Evolutionary conservation across 2,113 vertebrate species (phyloP).

Genomic region (Psettodes erumei): DNA sequence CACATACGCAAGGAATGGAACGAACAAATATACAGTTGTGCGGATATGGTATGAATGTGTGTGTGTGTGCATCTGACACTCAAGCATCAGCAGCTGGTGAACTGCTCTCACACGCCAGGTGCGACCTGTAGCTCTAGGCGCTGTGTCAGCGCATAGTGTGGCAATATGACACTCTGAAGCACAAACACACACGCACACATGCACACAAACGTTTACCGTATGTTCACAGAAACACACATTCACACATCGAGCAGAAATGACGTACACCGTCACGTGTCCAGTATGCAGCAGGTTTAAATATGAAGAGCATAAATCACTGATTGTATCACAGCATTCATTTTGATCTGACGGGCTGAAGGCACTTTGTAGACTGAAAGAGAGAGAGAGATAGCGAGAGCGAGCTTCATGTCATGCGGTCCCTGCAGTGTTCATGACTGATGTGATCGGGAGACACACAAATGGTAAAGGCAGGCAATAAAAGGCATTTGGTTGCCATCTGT

Average conservation of each 20-base stretch:
- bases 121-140: constrained; percentile 77
- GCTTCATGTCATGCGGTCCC: constrained; percentile 41
- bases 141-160: constrained; percentile 79
- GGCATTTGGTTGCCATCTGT: constrained; percentile 82
- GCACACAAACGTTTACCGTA: constrained; percentile 28
- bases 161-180: constrained; percentile 78
- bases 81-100: constrained; percentile 81
- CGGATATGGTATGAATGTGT: constrained; percentile 33
- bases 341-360: constrained; percentile 36
- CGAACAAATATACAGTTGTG: constrained; percentile 60
- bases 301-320: constrained; percentile 53
- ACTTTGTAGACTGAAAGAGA: constrained; percentile 31
- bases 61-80: constrained; percentile 66
- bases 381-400: constrained; percentile 42
- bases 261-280: background rate
- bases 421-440: constrained; percentile 66
- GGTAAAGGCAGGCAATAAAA: constrained; percentile 78
- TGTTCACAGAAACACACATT: constrained; percentile 3
- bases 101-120: constrained; percentile 81
- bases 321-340: constrained; percentile 24
- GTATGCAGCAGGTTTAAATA: constrained; percentile 27
- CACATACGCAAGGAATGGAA: constrained; percentile 64
- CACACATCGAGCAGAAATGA: background rate
- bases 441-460: constrained; percentile 74
- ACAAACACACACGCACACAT: constrained; percentile 33